Conservation (phyloP, 2,113 vertebrate genomes). For the Cynocephalus volans region DNA sequence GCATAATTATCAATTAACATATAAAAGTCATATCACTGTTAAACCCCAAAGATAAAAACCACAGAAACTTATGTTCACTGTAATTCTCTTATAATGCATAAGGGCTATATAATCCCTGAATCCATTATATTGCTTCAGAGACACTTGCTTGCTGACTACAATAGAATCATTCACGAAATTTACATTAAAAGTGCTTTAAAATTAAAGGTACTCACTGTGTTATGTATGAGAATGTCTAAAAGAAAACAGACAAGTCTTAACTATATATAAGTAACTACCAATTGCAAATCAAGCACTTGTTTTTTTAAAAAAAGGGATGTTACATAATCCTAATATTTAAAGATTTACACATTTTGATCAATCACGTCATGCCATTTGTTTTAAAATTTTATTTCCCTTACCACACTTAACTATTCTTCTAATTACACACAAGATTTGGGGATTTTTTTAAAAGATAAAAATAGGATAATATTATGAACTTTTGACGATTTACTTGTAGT, state of each 20-base stretch:
- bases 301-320: conserved; percentile 14
- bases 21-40: background rate
- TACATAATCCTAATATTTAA: conserved; percentile 55
- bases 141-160: conserved; percentile 31
- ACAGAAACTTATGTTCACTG: conserved; percentile 1
- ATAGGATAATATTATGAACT: conserved; percentile 43
- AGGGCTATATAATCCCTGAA: conserved; percentile 31
- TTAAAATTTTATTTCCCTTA: conserved; percentile 30
- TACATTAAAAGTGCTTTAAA: conserved; percentile 3
- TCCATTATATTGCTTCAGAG: conserved; percentile 12
- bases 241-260: background rate
- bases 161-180: conserved; percentile 42
- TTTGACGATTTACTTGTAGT: conserved; percentile 12
- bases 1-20: conserved; percentile 62
- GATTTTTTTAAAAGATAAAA: conserved; percentile 53
- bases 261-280: background rate
- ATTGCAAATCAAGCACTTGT: background rate
- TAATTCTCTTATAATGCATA: conserved; percentile 5
- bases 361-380: conserved; percentile 14
- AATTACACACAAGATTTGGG: background rate
- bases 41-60: conserved; percentile 57
- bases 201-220: background rate
- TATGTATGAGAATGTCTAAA: conserved; percentile 42
- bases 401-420: background rate
- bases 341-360: conserved; percentile 66